Percentiles rank a stretch among this genome's conserved stretches.
Conservation (phyloP, 2,113 vertebrate genomes). For the Cinclus cinclus region DNA sequence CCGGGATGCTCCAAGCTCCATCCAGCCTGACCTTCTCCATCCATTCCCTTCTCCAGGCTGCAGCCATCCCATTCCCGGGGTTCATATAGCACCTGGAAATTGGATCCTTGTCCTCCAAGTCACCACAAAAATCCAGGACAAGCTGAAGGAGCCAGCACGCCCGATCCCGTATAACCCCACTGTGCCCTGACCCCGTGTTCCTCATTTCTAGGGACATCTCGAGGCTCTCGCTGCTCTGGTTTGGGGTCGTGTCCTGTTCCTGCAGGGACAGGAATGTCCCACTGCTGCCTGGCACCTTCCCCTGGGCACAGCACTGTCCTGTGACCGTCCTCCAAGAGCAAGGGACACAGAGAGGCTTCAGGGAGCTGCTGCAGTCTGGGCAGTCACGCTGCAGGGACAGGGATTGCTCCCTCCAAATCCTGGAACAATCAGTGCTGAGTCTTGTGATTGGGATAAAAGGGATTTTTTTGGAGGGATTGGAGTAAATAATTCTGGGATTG, state of each 20-base stretch:
- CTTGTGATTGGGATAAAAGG: constrained; percentile 51
- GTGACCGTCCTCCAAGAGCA: constrained; percentile 30
- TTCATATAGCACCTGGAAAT: fast-evolving
- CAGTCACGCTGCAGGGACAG: constrained; percentile 49
- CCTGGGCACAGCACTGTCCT: background rate
- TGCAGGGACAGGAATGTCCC: background rate
- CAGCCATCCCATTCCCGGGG: background rate
- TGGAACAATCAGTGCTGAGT: constrained; percentile 40
- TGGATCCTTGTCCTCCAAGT: background rate
- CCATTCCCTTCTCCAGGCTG: background rate
- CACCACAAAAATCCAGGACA: background rate
- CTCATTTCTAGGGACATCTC: fast-evolving
- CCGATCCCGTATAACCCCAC: fast-evolving
- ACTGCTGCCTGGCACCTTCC: background rate
- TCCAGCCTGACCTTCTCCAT: background rate
- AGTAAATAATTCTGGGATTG: background rate
- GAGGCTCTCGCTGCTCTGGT: background rate
- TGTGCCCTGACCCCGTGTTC: fast-evolving
- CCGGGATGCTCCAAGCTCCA: background rate
- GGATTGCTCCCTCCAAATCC: background rate
- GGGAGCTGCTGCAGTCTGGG: constrained; percentile 17
- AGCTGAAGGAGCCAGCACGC: fast-evolving
- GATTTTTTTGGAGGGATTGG: background rate
- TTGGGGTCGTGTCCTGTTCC: background rate
- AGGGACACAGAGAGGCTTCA: background rate